Evolutionary conservation across 1,140 invertebrate species (phyloP).

Genomic region (Tetragnatha versicolor): DNA sequence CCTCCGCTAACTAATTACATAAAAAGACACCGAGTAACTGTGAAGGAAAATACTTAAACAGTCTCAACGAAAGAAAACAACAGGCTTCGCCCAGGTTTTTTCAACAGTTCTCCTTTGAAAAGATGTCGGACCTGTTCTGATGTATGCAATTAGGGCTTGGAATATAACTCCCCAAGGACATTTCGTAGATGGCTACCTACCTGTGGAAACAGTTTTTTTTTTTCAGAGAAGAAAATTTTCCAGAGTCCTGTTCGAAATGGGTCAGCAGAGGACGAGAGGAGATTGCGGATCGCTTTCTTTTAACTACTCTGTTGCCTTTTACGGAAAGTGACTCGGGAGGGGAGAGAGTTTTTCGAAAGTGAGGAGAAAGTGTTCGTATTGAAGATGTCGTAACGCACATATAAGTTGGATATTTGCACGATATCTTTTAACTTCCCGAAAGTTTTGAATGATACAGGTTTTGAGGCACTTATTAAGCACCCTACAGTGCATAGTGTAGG

Average conservation of each 20-base stretch:
- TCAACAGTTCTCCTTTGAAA: slow-evolving; percentile 13
- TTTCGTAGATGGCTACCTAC: slow-evolving; percentile 9
- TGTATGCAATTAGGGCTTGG: slow-evolving; percentile 44
- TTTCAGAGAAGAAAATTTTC: slow-evolving; percentile 7
- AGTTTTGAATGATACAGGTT: too few species aligned
- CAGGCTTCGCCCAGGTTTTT: not conserved
- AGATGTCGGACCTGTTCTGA: slow-evolving; percentile 45
- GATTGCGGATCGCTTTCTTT: not conserved
- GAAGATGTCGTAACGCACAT: too few species aligned
- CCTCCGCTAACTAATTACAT: too few species aligned
- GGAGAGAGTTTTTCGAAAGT: too few species aligned
- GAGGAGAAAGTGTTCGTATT: too few species aligned
- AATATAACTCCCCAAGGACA: slow-evolving; percentile 47
- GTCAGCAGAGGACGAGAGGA: slow-evolving; percentile 34
- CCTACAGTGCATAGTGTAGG: too few species aligned
- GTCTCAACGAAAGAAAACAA: too few species aligned
- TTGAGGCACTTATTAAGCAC: too few species aligned
- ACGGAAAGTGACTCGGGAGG: slow-evolving; percentile 26
- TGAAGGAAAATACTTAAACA: too few species aligned
- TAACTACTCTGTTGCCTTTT: slow-evolving; percentile 33
- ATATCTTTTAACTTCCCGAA: too few species aligned
- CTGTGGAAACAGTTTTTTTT: not conserved
- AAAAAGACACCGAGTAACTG: slow-evolving; percentile 24
- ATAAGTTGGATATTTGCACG: too few species aligned
- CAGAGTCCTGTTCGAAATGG: slow-evolving; percentile 37